These are phyloP conservation scores for Gymnogyps californianus DNA, from an alignment of 2,113 vertebrate species.

Conservation along the genomic window DNA sequence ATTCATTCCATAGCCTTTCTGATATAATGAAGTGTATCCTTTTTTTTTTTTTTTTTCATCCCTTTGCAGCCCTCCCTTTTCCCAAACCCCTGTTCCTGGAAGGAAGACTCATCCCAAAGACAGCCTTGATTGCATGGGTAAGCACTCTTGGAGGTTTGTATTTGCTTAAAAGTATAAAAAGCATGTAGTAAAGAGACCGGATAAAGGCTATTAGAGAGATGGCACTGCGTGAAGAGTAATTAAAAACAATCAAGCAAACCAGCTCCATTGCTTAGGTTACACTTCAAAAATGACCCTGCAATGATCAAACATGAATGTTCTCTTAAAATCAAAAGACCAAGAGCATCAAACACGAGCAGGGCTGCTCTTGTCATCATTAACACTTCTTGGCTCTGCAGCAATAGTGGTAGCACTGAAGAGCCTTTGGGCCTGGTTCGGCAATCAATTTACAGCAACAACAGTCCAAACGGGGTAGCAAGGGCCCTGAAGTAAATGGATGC, in stretches of 20 bases:
- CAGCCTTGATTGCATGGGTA: constrained; percentile 69
- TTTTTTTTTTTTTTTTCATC: background rate
- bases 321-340: background rate
- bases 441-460: background rate
- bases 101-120: constrained; percentile 68
- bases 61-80: constrained; percentile 59
- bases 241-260: background rate
- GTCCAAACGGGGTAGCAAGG: background rate
- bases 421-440: background rate
- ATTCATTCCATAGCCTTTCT: background rate
- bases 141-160: background rate
- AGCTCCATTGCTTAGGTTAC: background rate
- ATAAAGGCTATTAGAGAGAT: background rate
- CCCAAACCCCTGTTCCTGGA: constrained; percentile 67
- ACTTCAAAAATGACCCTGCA: background rate
- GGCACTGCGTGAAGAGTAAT: background rate
- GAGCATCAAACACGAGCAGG: background rate
- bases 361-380: background rate
- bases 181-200: background rate
- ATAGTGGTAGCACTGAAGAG: background rate
- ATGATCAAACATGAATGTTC: background rate
- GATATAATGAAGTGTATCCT: background rate
- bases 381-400: background rate
- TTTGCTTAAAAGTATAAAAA: background rate
- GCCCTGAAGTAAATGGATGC: background rate